Evolutionary conservation across 2,113 vertebrate species (phyloP).

Genomic region (Candoia aspera): DNA sequence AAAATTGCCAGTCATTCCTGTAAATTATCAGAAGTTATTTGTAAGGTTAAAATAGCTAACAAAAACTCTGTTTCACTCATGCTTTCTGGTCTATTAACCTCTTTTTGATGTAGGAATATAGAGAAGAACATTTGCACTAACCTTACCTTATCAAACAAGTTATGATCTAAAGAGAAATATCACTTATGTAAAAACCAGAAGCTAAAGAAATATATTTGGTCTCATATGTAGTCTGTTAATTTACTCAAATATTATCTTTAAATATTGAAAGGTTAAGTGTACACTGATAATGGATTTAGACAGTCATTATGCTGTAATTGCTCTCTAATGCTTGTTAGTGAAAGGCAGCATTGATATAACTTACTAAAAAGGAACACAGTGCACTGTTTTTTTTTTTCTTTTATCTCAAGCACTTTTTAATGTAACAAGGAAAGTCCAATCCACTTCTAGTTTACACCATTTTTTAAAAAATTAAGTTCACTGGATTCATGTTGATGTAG

Average conservation of each 20-base stretch:
- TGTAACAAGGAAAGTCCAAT: conserved; percentile 38
- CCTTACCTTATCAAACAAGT: conserved; percentile 57
- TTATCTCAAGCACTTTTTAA: conserved; percentile 27
- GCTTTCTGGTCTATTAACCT: conserved; percentile 54
- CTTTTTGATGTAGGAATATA: conserved; percentile 49
- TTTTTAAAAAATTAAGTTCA: not conserved
- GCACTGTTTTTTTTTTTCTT: conserved; percentile 55
- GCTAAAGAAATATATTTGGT: conserved; percentile 79
- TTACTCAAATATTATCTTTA: conserved; percentile 91
- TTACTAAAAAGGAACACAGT: conserved; percentile 78
- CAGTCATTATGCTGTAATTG: conserved; percentile 93
- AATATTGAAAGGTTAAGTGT: conserved; percentile 97
- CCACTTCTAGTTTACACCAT: conserved; percentile 31
- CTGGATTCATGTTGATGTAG: rapidly evolving
- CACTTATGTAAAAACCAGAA: conserved; percentile 68
- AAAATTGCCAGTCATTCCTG: conserved; percentile 46
- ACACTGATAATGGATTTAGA: conserved; percentile 92
- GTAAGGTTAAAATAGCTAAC: conserved; percentile 39
- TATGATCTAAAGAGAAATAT: conserved; percentile 66
- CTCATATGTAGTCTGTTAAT: conserved; percentile 84
- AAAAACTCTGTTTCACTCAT: conserved; percentile 46
- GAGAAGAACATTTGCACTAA: conserved; percentile 43
- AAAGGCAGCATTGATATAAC: conserved; percentile 85
- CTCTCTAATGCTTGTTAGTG: conserved; percentile 90
- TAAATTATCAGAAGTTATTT: conserved; percentile 46